Evolutionary conservation across 2,888 invertebrate genomes (phyloP).

Genomic region (Eledona agricola): DNA sequence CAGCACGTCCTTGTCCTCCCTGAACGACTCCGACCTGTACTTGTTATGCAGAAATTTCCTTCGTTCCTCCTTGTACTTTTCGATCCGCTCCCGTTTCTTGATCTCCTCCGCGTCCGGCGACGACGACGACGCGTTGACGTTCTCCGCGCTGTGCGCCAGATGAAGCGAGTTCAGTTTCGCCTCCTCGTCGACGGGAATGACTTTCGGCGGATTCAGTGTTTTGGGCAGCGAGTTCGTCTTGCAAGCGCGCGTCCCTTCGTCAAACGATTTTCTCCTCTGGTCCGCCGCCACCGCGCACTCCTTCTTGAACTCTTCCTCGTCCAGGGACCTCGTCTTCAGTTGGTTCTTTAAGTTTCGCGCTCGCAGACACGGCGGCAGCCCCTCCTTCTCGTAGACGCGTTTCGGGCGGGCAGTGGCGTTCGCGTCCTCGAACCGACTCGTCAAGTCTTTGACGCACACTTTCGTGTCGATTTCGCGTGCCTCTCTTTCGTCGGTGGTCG

Average conservation of each 20-base stretch:
- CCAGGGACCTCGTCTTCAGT: conserved; percentile 73
- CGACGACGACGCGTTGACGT: no score
- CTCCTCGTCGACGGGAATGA: conserved; percentile 61
- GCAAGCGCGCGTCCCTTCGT: conserved; percentile 58
- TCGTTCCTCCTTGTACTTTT: conserved; percentile 91
- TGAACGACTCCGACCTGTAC: conserved; percentile 80
- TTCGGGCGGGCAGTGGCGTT: conserved; percentile 41
- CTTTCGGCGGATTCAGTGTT: conserved; percentile 67
- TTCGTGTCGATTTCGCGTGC: conserved; percentile 45
- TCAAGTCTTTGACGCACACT: conserved; percentile 51
- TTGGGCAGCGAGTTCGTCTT: conserved; percentile 67
- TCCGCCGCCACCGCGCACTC: conserved; percentile 66
- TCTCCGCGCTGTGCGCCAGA: conserved; percentile 56
- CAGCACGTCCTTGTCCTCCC: conserved; percentile 68
- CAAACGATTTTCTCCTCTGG: conserved; percentile 68
- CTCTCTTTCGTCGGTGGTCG: not conserved
- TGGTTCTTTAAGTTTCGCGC: conserved; percentile 71
- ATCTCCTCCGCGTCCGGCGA: conserved; percentile 48
- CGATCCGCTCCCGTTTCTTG: conserved; percentile 82
- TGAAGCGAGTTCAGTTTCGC: conserved; percentile 51
- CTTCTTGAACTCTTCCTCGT: conserved; percentile 77
- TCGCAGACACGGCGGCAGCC: conserved; percentile 69
- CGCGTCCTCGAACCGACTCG: conserved; percentile 52
- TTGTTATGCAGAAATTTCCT: conserved; percentile 85
- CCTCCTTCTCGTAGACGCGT: conserved; percentile 56